Evolutionary conservation across 2,888 invertebrate genomes (phyloP).

Genomic region (Synanthedon formicaeformis): DNA sequence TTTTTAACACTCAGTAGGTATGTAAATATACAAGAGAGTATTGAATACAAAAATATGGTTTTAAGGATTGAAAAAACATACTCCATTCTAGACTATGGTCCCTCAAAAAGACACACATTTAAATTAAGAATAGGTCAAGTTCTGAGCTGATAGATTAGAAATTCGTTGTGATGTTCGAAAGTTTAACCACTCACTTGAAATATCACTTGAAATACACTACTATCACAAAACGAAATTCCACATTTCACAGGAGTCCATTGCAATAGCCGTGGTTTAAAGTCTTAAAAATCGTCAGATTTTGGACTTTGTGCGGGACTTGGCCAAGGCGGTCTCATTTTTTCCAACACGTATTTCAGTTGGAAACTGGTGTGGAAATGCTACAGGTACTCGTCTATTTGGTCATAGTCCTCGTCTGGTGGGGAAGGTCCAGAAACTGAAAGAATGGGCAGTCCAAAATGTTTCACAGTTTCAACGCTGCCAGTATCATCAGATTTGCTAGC

Average conservation of each 20-base stretch:
- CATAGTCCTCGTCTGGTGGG: conserved; percentile 78
- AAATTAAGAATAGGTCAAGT: conserved; percentile 18
- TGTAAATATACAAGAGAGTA: conserved; percentile 22
- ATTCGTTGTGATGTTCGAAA: conserved; percentile 36
- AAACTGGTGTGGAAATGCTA: conserved; percentile 69
- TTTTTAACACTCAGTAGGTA: conserved; percentile 30
- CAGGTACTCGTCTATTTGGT: conserved; percentile 73
- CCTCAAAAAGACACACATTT: conserved; percentile 52
- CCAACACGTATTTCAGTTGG: conserved; percentile 65
- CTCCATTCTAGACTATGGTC: conserved; percentile 53
- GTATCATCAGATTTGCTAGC: conserved; percentile 57
- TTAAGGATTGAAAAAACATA: conserved; percentile 34
- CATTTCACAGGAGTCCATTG: conserved; percentile 29
- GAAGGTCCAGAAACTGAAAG: conserved; percentile 85
- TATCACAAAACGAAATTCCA: conserved; percentile 4
- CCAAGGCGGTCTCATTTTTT: conserved; percentile 59
- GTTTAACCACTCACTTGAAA: conserved; percentile 10
- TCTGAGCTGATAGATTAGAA: conserved; percentile 23
- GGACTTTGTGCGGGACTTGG: conserved; percentile 56
- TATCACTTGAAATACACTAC: conserved; percentile 8
- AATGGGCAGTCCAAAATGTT: conserved; percentile 79
- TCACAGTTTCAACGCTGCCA: conserved; percentile 63
- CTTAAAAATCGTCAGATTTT: conserved; percentile 26
- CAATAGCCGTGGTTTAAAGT: conserved; percentile 6
- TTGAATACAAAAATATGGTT: conserved; percentile 33